These are phyloP conservation scores for Nesoenas mayeri DNA, from an alignment of 2,113 vertebrate genomes.

Conservation along the genomic window DNA sequence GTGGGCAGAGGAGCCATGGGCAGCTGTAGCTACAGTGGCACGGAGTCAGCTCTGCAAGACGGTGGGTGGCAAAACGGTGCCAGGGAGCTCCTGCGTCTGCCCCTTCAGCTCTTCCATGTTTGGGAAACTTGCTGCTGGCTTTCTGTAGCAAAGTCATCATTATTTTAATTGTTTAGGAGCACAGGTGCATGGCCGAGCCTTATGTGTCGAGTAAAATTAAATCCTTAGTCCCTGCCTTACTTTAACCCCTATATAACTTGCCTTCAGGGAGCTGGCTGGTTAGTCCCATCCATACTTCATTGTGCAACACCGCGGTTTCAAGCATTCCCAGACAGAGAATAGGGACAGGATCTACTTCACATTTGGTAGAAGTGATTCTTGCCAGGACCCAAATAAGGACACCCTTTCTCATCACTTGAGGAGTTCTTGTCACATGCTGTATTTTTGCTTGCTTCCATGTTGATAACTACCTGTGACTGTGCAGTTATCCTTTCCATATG, in stretches of 20 bases:
- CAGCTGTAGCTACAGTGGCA: accelerated
- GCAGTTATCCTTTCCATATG: neutral
- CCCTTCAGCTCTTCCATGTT: neutral
- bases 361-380: neutral
- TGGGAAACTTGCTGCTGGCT: neutral
- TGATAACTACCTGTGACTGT: neutral
- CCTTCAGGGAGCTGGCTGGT: neutral
- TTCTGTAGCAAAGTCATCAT: neutral
- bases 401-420: neutral
- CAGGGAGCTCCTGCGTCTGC: neutral
- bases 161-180: neutral
- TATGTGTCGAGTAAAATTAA: neutral
- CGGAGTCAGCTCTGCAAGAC: neutral
- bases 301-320: accelerated
- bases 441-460: neutral
- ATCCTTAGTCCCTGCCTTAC: neutral
- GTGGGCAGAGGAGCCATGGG: neutral
- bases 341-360: neutral
- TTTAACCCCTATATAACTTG: neutral
- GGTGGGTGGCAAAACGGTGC: neutral
- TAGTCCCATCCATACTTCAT: neutral
- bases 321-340: neutral
- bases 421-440: neutral
- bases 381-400: neutral
- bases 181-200: neutral